Evolutionary conservation across 92 coral and sea anemone species (phyloP), one percentile per base, ranked within the genome.

Genomic region (Phenganax subtilis): DNA sequence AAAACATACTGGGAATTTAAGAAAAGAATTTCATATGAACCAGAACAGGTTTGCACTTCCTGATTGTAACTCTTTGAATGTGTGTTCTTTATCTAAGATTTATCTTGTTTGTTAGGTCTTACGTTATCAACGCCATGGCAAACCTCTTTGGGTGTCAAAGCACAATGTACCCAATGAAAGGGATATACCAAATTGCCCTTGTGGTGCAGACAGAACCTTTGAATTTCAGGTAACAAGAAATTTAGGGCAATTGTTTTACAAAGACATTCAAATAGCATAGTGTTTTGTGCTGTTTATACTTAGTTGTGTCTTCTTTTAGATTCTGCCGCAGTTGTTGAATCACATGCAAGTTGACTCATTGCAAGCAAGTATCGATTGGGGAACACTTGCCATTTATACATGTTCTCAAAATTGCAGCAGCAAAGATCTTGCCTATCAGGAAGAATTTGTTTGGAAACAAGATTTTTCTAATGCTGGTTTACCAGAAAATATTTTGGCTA

Each of bases 361-460:
- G 7, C 87, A 92, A 57, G 96, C 88, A 3, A 94, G 98, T 80
- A 87, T 91, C 10, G 98, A 94, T 88, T 94, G 98, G 98, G 98
- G 98, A 10, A 94, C 98, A 53, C 71, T 94, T 55, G 93, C 85
- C 1, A 80, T 94, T 59, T 94, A 85, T 86, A 94, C 98, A 9
- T 94, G 98, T 77, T 73, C 88, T 15, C 64, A 86, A 52, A 88
- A 86, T 85, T 94, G 98, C 80, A 90, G 81, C 14, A 80, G 75
- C 57, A 86, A 89, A 3, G 81, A 25, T 51, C 54, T 90, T 55
- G 12, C 55, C 6, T 94, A 94, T 75, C 85, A 80, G 12, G 71
- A 87, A 51, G 98, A 94, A 86, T 94, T 91, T 86, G 86, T 89
- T 25, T 94, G 98, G 97, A 94, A 92, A 89, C 98, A 94, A 80